Evolutionary conservation across 2,797 vertebrate species (phyloP).

Genomic region (Anas flavirostris): DNA sequence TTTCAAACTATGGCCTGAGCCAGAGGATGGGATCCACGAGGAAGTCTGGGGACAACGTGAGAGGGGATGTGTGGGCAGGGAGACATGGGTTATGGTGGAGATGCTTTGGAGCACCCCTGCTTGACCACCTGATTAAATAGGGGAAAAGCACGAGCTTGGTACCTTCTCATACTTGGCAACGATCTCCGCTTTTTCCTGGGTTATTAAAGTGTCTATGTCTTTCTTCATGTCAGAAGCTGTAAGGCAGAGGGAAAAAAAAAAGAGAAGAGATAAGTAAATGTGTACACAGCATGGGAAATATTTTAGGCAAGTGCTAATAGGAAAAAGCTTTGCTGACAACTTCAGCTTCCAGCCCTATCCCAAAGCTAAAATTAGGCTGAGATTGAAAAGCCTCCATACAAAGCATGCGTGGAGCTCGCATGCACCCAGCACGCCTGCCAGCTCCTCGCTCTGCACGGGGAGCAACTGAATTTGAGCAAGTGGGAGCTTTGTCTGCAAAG

Average conservation of each 20-base stretch:
- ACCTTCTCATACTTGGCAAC: conserved; percentile 91
- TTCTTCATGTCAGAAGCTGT: conserved; percentile 94
- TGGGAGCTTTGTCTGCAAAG: background rate
- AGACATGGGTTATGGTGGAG: fast-evolving
- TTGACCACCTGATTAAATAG: background rate
- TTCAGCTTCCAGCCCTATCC: background rate
- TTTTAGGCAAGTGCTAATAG: background rate
- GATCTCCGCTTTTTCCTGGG: conserved; percentile 88
- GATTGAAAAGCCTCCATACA: background rate
- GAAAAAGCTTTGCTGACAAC: background rate
- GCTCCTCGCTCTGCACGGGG: fast-evolving
- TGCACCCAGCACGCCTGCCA: background rate
- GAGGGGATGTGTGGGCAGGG: background rate
- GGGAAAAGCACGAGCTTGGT: background rate
- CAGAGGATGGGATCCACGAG: fast-evolving
- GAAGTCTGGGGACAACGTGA: background rate
- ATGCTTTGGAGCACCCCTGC: background rate
- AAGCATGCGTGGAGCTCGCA: fast-evolving
- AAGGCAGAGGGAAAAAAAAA: background rate
- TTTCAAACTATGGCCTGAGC: background rate
- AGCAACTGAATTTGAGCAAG: background rate
- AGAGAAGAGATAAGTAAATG: background rate
- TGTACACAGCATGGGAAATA: background rate
- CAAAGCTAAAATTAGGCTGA: background rate
- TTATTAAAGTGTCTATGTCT: conserved; percentile 88